Evolutionary conservation across 2,888 invertebrate genomes (phyloP), one percentile per base, ranked within the genome.

Genomic region (Ophioninae sp.): DNA sequence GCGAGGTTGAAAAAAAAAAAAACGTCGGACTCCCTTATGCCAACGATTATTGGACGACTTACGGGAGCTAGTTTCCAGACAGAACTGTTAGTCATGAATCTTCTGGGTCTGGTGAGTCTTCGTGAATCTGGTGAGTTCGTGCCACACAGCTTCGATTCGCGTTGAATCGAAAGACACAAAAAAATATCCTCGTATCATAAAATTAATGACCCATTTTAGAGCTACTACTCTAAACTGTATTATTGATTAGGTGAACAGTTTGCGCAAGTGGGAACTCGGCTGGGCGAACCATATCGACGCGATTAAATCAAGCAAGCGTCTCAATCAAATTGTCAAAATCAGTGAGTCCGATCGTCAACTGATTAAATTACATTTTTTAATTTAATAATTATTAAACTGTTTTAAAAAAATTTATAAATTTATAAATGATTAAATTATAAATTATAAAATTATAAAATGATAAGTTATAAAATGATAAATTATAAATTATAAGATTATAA

Each of bases 51-150:
- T 59, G 81, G 78, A 79, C 76, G 64, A 37, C 68, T 84, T 13
- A 84, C 89, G 59, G 89, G 89, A 65, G 69, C 89, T 59, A 86
- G 89, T 13, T 87, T 89, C 73, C 89, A 89, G 75, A 88, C 88
- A 6, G 90, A 92, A 87, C 85, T 92, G 41, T 73, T 91, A 61
- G 88, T 90, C 73, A 91, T 91, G 89, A 90, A 89, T 79, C 70
- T 88, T 6, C 62, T 90, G n/a, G 91, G 90, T 69, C 77, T 91
- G 88, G 92, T 91, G 86, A 90, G 86, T 73, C 81, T 67, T 61
- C 81, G 78, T 67, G 75, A 79, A 79, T 81, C 79, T 39, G 84
- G 79, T 84, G 84, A 84, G 81, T 84, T 81, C 57, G 64, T 50
- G 41, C 68, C 78, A 73, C 41, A 68, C 57, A 30, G 57, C 39